Percentiles rank a stretch among this genome's conserved stretches.
Conservation (phyloP, 1,140 invertebrate genomes). For the Cherax quadricarinatus region DNA sequence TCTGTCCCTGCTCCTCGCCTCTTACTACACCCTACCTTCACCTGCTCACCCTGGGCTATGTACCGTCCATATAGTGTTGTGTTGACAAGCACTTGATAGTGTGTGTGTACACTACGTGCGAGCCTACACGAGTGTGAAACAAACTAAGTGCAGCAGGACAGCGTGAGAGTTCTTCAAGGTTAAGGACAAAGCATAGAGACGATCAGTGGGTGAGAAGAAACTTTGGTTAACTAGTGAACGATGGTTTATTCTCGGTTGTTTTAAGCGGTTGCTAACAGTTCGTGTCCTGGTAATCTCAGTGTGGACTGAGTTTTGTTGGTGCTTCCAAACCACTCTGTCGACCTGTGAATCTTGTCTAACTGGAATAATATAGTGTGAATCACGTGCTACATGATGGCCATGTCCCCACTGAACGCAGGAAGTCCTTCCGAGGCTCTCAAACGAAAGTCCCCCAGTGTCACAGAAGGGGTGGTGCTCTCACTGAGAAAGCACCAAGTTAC, state of each 20-base stretch:
- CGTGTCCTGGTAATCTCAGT: not conserved
- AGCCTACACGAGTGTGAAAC: not conserved
- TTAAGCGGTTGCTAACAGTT: not conserved
- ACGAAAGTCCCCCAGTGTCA: constrained; percentile 46
- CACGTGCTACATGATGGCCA: constrained; percentile 50
- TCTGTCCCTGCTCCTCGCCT: constrained; percentile 57
- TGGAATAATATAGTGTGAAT: not conserved
- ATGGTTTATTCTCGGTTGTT: constrained; percentile 1
- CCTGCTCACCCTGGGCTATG: constrained; percentile 32
- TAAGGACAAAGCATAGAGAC: constrained; percentile 57
- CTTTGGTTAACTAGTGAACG: not conserved
- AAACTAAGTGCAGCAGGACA: constrained; percentile 34
- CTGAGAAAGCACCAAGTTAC: constrained; percentile 61
- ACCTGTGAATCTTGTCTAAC: not conserved
- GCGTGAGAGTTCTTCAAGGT: constrained; percentile 52
- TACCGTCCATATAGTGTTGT: constrained; percentile 15
- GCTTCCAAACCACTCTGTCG: not conserved
- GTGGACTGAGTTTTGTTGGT: not conserved
- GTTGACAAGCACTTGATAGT: constrained; percentile 2
- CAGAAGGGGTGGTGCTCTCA: constrained; percentile 53
- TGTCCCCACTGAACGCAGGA: constrained; percentile 60
- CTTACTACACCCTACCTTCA: not conserved
- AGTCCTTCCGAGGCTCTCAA: constrained; percentile 62
- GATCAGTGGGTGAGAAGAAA: constrained; percentile 44
- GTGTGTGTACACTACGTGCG: not conserved